A percentile compares a stretch with the other conserved stretches of the same genome.
These are phyloP conservation scores for Cataglyphis cursor DNA, from an alignment of 2,888 invertebrate genomes.

Conservation along the genomic window DNA sequence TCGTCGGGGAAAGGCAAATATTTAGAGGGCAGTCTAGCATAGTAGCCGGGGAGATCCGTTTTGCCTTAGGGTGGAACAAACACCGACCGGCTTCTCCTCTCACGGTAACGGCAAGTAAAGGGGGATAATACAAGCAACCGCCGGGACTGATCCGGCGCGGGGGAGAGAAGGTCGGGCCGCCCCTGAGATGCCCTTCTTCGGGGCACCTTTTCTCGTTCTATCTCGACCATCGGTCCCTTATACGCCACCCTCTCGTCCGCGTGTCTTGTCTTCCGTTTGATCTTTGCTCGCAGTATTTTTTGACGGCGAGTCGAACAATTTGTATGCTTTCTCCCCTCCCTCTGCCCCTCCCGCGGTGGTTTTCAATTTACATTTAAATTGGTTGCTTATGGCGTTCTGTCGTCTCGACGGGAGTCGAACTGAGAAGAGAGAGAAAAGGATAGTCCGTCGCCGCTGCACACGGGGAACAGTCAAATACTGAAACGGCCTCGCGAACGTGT, in stretches of 20 bases:
- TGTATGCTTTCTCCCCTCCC: slow-evolving; percentile 80
- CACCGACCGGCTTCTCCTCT: slow-evolving; percentile 27
- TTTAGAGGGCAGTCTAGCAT: slow-evolving; percentile 72
- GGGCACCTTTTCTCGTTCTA: slow-evolving; percentile 64
- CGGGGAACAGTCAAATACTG: slow-evolving; percentile 85
- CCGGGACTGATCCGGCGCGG: not conserved
- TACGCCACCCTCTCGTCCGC: slow-evolving; percentile 75
- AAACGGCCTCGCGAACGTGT: slow-evolving; percentile 79
- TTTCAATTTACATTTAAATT: slow-evolving; percentile 87
- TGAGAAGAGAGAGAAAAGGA: slow-evolving; percentile 57
- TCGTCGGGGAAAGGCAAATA: slow-evolving; percentile 64
- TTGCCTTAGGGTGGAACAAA: slow-evolving; percentile 28
- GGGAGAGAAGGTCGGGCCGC: slow-evolving; percentile 1
- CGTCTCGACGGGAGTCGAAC: slow-evolving; percentile 86
- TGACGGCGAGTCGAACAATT: slow-evolving; percentile 87
- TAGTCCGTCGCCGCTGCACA: slow-evolving; percentile 57
- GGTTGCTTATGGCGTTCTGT: slow-evolving; percentile 86
- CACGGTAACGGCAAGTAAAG: slow-evolving; percentile 10
- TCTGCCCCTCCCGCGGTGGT: slow-evolving; percentile 80
- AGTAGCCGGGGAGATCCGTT: slow-evolving; percentile 35
- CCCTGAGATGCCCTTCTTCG: slow-evolving; percentile 31
- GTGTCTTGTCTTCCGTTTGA: slow-evolving; percentile 85
- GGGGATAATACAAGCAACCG: slow-evolving; percentile 8
- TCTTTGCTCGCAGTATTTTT: slow-evolving; percentile 86
- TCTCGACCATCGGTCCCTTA: slow-evolving; percentile 62